Base-by-base conservation (phyloP, 2,113 vertebrate genomes). In the Myanophis thanlyinensis region DNA sequence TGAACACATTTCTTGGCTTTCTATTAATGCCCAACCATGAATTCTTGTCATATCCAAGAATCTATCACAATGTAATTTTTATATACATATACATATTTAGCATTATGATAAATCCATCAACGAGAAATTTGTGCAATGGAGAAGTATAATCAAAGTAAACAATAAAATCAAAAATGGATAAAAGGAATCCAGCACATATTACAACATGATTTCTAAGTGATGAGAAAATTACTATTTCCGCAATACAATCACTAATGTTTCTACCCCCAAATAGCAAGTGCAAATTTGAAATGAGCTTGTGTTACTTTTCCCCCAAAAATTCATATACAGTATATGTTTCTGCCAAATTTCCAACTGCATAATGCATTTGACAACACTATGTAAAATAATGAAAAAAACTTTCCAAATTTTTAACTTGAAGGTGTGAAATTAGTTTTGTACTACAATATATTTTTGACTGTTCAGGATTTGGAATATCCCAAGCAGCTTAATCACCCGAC, bases 381-480 rank as follows among this genome's bases (percentile, higher is more conserved):
- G 25, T 95, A 96, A 97, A 97, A 96, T 94, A 97, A 93, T 95
- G 89, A 96, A 94, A 95, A 73, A 94, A 22, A 44, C 90, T 93
- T 92, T 93, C 89, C 85, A 93, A 51, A 86, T 93, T 96, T 95
- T 95, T 95, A 87, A 89, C 47, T 85, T 94, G 89, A 93, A 97
- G 91, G 95, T 97, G 94, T 96, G 96, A 98, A 97, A 97, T 97
- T 96, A 95, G 90, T 96, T 96, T 91, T 95, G 51, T 93, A 94
- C 18, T 92, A 51, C 89, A 94, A 87, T 0, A 0, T 94, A 90
- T 52, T 95, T 97, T 95, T 67, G 12, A 90, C 96, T 95, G 62
- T 84, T 95, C 91, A 47, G 91, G 93, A 96, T 96, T 96, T 95
- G 94, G 95, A 97, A 94, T n/a, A 94, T 93, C n/a, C n/a, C 94